phyloP scores from a whole-genome alignment of 2,113 vertebrate species.

The Ameiurus melas region DNA sequence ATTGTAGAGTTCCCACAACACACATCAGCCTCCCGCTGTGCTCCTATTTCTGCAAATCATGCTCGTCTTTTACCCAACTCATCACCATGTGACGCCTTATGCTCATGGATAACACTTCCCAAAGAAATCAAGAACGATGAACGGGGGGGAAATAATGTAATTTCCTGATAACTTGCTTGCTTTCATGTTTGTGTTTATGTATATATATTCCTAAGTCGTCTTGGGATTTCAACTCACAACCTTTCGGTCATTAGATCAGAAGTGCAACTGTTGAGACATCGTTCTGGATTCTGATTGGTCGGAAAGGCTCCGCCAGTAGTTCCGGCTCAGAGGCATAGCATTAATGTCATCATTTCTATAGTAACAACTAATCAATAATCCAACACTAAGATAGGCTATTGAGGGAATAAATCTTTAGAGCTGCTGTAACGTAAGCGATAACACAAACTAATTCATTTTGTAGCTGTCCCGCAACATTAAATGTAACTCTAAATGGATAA shows the following conservation, averaged over 20 bases:
- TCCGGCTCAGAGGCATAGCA: no score
- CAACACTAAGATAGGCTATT: no score
- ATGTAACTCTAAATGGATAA: no score
- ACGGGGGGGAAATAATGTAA: background rate
- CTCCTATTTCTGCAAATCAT: background rate
- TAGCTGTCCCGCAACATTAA: no score
- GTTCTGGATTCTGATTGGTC: background rate
- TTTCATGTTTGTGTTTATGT: background rate
- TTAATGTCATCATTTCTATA: background rate
- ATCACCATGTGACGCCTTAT: background rate
- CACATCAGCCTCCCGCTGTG: constrained; percentile 11
- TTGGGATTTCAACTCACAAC: background rate
- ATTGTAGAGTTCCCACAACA: constrained; percentile 10
- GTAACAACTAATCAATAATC: background rate
- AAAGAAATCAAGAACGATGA: background rate
- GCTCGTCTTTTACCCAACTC: background rate
- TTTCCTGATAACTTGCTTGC: background rate
- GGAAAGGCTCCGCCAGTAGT: background rate
- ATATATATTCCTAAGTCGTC: no score
- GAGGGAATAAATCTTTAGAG: no score
- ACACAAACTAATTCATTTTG: no score
- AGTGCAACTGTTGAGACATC: background rate
- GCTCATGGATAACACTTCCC: background rate
- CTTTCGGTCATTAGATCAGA: background rate
- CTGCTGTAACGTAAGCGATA: no score